Conservation (phyloP, 2,888 invertebrate genomes). For the Pegoplata infirma region DNA sequence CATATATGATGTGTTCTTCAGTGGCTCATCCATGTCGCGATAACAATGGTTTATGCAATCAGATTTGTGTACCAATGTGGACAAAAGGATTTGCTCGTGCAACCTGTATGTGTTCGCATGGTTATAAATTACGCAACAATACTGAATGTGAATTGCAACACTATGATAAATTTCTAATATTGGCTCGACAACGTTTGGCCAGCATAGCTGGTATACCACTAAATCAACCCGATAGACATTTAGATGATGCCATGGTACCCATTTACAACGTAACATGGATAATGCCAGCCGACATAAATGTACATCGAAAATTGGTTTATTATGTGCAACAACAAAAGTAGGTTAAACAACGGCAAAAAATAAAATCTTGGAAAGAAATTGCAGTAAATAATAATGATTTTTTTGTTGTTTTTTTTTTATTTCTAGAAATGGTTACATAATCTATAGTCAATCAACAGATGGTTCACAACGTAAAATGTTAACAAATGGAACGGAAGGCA, state of each 20-base stretch:
- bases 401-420: background rate
- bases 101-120: constrained; percentile 86
- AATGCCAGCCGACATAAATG: constrained; percentile 85
- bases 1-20: constrained; percentile 66
- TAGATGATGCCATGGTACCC: constrained; percentile 83
- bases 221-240: constrained; percentile 69
- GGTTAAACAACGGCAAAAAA: constrained; percentile 6
- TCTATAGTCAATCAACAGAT: constrained; percentile 83
- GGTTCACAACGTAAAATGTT: constrained; percentile 81
- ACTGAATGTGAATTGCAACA: constrained; percentile 82
- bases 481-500: constrained; percentile 81
- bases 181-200: constrained; percentile 83
- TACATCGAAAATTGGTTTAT: constrained; percentile 81
- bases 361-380: background rate
- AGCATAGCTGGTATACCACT: constrained; percentile 84
- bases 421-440: constrained; percentile 79
- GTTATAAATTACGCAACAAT: constrained; percentile 81
- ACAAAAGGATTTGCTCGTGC: constrained; percentile 80
- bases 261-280: constrained; percentile 84
- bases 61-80: constrained; percentile 86
- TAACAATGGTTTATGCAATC: constrained; percentile 85
- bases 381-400: no score
- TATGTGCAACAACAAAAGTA: constrained; percentile 70
- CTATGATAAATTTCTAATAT: constrained; percentile 82
- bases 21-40: constrained; percentile 84